Conservation (phyloP, 2,113 vertebrate genomes). For the Myocastor coypus region DNA sequence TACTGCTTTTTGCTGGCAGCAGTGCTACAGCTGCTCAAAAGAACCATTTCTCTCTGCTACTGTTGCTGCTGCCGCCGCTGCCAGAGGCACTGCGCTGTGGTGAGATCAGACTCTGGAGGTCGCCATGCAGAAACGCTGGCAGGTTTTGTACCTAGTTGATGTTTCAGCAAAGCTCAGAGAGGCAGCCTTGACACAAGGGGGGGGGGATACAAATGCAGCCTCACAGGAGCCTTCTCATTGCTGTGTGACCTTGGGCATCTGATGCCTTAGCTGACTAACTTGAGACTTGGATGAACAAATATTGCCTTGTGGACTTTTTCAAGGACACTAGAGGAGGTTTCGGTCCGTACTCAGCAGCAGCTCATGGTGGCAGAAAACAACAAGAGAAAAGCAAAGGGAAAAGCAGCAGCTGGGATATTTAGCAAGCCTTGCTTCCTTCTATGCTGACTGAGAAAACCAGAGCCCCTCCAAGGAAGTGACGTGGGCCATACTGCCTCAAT, state of each 20-base stretch:
- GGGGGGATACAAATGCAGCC: neutral
- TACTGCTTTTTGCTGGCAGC: neutral
- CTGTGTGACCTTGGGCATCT: neutral
- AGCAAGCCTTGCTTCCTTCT: too few relatives aligned
- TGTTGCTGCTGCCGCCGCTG: neutral
- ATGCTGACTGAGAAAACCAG: too few relatives aligned
- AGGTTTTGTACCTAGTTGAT: neutral
- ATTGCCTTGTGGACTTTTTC: neutral
- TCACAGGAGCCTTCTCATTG: neutral
- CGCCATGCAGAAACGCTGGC: neutral
- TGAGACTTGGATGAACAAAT: neutral
- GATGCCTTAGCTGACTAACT: neutral
- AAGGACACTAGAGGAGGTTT: neutral
- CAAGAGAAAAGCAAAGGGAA: too few relatives aligned
- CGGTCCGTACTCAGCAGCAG: too few relatives aligned
- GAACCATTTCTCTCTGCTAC: neutral
- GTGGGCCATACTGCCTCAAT: too few relatives aligned
- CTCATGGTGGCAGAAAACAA: too few relatives aligned
- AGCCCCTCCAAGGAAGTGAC: too few relatives aligned
- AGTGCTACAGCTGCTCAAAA: neutral
- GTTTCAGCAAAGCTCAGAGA: conserved; percentile 31
- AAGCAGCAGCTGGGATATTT: too few relatives aligned
- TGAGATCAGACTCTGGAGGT: neutral
- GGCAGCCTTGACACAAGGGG: neutral
- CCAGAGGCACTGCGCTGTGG: neutral